phyloP scores from a whole-genome alignment of 1,140 invertebrate genomes.

The Listronotus bonariensis region DNA sequence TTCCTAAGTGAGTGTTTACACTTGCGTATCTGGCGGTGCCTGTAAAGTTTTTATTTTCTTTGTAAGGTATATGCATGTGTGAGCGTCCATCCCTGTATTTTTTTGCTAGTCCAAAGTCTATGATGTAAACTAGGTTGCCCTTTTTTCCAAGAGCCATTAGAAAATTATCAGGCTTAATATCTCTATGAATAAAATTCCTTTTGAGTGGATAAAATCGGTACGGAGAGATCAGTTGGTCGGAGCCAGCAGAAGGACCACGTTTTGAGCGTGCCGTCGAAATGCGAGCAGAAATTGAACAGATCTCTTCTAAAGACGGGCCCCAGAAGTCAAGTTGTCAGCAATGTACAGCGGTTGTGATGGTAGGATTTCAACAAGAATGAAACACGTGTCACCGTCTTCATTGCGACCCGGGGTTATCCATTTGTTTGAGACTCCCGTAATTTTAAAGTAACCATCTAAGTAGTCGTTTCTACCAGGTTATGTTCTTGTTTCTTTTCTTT shows the following conservation, averaged over 20 bases:
- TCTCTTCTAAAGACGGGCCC: slow-evolving; percentile 98
- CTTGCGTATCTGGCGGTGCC: too few species aligned
- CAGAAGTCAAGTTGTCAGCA: slow-evolving; percentile 99
- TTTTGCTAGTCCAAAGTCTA: slow-evolving; percentile 93
- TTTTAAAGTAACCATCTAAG: slow-evolving; percentile 94
- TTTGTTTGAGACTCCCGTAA: too few species aligned
- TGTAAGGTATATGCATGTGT: slow-evolving; percentile 62
- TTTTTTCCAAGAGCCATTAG: slow-evolving; percentile 90
- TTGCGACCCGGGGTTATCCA: too few species aligned
- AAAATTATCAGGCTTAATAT: slow-evolving; percentile 98
- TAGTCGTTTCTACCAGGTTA: too few species aligned
- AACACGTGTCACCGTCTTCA: too few species aligned
- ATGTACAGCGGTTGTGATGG: too few species aligned
- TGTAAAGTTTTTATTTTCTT: slow-evolving; percentile 91
- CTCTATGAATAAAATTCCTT: slow-evolving; percentile 97
- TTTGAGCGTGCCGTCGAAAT: slow-evolving; percentile 94
- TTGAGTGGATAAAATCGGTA: slow-evolving; percentile 97
- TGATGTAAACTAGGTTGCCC: slow-evolving; percentile 87
- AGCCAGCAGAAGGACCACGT: slow-evolving; percentile 96
- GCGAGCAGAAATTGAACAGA: slow-evolving; percentile 98
- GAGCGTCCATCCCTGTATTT: slow-evolving; percentile 84
- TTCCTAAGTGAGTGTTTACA: too few species aligned
- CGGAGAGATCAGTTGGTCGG: slow-evolving; percentile 97
- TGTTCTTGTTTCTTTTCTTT: too few species aligned
- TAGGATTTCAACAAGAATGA: too few species aligned